Conservation (phyloP, 2,113 vertebrate genomes). For the Sakesphorus luctuosus region DNA sequence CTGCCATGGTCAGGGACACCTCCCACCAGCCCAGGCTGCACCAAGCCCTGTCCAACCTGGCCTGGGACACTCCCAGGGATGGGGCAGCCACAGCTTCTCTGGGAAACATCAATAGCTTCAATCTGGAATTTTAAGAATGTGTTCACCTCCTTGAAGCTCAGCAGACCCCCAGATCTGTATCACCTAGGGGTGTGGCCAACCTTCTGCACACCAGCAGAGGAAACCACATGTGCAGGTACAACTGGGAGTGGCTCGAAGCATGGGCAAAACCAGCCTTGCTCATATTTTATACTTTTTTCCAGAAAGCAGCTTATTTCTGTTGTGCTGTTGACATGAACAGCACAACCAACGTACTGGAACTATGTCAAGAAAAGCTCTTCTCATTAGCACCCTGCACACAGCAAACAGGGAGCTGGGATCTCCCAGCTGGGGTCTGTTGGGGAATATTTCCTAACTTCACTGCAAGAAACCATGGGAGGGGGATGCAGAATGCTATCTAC, state of each 20-base stretch:
- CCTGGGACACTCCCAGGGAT: background rate
- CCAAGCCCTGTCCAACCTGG: background rate
- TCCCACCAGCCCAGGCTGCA: background rate
- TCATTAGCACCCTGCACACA: background rate
- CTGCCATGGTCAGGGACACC: background rate
- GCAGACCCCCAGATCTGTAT: fast-evolving
- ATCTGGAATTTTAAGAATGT: fast-evolving
- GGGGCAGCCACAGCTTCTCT: background rate
- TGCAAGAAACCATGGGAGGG: background rate
- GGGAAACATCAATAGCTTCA: background rate
- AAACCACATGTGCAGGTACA: fast-evolving
- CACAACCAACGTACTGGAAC: background rate
- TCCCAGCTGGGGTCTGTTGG: fast-evolving
- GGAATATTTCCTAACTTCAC: background rate
- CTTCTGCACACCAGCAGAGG: background rate
- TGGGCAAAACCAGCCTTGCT: background rate
- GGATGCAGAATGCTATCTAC: background rate
- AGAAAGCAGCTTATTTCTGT: background rate
- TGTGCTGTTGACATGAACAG: background rate
- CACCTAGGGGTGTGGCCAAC: fast-evolving
- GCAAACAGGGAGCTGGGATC: fast-evolving
- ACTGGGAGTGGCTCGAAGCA: background rate
- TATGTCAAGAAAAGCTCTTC: background rate
- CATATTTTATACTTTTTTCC: background rate
- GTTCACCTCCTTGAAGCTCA: background rate